Conservation (phyloP, 2,113 vertebrate genomes). For the Zosterops japonicus region DNA sequence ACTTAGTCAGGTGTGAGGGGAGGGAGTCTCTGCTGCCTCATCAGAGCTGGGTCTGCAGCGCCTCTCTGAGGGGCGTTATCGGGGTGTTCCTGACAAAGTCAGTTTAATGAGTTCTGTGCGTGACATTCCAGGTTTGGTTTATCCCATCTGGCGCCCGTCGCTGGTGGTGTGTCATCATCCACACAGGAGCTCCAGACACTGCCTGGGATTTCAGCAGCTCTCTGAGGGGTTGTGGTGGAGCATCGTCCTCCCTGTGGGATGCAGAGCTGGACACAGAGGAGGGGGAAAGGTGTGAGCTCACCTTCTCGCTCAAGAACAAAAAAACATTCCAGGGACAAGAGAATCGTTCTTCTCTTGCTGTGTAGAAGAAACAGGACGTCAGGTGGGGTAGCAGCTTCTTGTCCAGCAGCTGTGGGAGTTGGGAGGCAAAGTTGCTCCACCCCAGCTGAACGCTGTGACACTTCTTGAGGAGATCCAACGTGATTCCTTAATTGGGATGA, state of each 20-base stretch:
- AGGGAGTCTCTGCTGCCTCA: not conserved
- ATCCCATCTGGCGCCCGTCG: accelerated
- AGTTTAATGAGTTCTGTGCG: accelerated
- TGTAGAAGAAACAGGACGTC: accelerated
- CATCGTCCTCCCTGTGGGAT: accelerated
- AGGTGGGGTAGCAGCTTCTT: not conserved
- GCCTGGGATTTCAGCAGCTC: not conserved
- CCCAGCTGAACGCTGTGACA: not conserved
- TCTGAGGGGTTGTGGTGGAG: not conserved
- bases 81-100: not conserved
- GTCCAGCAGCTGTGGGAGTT: not conserved
- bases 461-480: not conserved
- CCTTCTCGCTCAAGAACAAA: accelerated
- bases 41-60: not conserved
- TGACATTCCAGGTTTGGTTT: not conserved
- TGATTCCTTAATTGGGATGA: not conserved
- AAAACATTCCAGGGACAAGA: accelerated
- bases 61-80: not conserved
- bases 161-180: accelerated
- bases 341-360: not conserved
- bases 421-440: not conserved
- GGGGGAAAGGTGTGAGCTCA: not conserved
- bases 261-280: not conserved
- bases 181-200: accelerated
- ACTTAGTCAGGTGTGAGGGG: slow-evolving; percentile 31